These are phyloP conservation scores for Rhopalosiphum maidis DNA, from an alignment of 1,140 invertebrate species.

Conservation along the genomic window DNA sequence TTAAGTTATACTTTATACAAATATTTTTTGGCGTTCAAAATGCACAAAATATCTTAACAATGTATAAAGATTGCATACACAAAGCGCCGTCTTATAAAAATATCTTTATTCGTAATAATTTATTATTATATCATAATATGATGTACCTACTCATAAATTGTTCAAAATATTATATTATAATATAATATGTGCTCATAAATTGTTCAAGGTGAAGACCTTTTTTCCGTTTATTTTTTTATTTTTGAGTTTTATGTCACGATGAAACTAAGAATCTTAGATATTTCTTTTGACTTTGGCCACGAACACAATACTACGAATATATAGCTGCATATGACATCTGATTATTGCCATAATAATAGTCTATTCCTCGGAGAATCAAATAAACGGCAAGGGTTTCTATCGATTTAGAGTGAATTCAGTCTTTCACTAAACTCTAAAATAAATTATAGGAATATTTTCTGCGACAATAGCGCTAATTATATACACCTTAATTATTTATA, in stretches of 20 bases:
- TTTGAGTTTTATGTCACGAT: background rate
- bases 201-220: background rate
- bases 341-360: background rate
- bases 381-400: background rate
- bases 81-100: background rate
- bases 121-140: background rate
- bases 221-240: background rate
- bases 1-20: background rate
- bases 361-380: background rate
- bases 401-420: background rate
- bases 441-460: background rate
- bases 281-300: background rate
- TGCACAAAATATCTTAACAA: background rate
- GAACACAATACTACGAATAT: background rate
- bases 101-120: background rate
- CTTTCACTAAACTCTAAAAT: background rate
- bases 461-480: background rate
- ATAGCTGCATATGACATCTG: background rate
- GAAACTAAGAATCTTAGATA: background rate
- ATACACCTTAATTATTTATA: background rate
- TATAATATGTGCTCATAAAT: background rate
- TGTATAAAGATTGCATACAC: background rate
- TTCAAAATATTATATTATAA: background rate
- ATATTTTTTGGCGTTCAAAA: background rate
- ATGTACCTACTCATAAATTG: background rate